phyloP scores from a whole-genome alignment of 2,797 vertebrate genomes.

The Xenentodon cancila region DNA sequence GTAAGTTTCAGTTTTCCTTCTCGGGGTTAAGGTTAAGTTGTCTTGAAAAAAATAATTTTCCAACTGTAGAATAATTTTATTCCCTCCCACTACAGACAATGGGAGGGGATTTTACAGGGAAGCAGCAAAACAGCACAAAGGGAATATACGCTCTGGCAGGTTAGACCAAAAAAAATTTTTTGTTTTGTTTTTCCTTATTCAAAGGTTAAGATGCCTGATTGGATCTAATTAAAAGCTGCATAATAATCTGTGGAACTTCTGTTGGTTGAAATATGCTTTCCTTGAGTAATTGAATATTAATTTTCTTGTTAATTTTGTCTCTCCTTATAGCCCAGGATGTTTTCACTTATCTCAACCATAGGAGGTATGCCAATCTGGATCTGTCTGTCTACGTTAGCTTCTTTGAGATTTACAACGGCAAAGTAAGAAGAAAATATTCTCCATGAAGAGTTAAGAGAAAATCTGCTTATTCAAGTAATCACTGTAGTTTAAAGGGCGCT shows the following conservation, averaged over 20 bases:
- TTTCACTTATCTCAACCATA: conserved; percentile 87
- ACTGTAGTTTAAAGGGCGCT: neutral
- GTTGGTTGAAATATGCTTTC: too few relatives aligned
- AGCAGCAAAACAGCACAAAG: conserved; percentile 87
- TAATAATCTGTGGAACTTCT: too few relatives aligned
- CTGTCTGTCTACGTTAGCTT: conserved; percentile 91
- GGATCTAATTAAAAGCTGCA: neutral
- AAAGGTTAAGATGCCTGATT: neutral
- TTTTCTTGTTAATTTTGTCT: conserved; percentile 8
- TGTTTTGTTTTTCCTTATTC: neutral
- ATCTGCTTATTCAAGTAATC: neutral
- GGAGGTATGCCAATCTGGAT: conserved; percentile 80
- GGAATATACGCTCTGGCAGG: conserved; percentile 95
- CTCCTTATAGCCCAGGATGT: conserved; percentile 89
- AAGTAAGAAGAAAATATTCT: conserved; percentile 77
- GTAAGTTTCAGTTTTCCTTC: conserved; percentile 78
- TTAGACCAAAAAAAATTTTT: conserved; percentile 47
- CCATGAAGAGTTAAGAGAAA: neutral
- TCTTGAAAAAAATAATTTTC: neutral
- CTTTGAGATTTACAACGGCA: conserved; percentile 98
- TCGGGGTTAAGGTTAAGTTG: too few relatives aligned
- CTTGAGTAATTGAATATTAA: too few relatives aligned
- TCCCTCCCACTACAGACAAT: conserved; percentile 84
- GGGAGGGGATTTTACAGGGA: conserved; percentile 94
- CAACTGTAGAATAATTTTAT: too few relatives aligned